phyloP scores from a whole-genome alignment of 2,113 vertebrate genomes.

The Cynopterus brachyotis region DNA sequence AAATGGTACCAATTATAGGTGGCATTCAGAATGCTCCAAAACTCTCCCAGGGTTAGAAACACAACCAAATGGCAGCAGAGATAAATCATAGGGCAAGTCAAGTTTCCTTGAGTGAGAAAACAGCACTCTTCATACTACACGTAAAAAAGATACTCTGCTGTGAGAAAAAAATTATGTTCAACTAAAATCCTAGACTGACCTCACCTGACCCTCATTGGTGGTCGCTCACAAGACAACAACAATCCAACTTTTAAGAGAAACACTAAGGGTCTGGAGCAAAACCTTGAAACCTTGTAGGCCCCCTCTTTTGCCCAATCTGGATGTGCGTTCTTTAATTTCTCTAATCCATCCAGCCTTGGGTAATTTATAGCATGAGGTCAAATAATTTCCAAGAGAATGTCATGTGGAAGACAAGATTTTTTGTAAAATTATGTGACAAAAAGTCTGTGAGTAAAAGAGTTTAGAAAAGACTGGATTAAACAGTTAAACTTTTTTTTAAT shows the following conservation, averaged over 20 bases:
- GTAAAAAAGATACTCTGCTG: background rate
- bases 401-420: background rate
- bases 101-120: constrained; percentile 22
- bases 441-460: background rate
- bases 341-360: background rate
- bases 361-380: constrained; percentile 35
- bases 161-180: background rate
- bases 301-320: background rate
- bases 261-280: background rate
- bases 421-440: background rate
- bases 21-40: background rate
- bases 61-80: background rate
- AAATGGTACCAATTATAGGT: constrained; percentile 7
- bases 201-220: background rate
- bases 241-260: background rate
- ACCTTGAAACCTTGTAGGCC: background rate
- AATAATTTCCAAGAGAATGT: background rate
- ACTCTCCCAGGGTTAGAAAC: background rate
- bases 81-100: background rate
- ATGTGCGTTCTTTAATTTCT: constrained; percentile 18
- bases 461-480: constrained; percentile 32
- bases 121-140: background rate
- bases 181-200: background rate
- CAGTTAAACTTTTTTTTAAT: background rate
- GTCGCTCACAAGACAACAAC: background rate